These are phyloP conservation scores for Drosophila birchii DNA, from an alignment of 2,888 invertebrate species.

Conservation along the genomic window DNA sequence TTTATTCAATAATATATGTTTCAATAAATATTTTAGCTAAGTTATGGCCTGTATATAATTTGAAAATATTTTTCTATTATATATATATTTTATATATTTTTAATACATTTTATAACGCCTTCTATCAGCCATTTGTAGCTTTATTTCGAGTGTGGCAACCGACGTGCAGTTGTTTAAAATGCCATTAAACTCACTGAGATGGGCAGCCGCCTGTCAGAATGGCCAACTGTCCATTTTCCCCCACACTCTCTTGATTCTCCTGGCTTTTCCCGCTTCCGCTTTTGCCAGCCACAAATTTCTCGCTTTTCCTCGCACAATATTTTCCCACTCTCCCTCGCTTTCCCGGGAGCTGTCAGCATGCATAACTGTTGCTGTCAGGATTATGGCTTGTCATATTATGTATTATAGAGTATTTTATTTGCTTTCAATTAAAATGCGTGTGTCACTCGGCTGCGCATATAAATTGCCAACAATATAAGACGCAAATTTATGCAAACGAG, in stretches of 20 bases:
- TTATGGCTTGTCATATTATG: conserved; percentile 77
- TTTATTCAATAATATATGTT: neutral
- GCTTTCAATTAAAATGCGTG: conserved; percentile 79
- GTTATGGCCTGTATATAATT: neutral
- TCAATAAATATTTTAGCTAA: neutral
- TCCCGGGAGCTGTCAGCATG: conserved; percentile 63
- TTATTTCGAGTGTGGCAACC: conserved; percentile 1
- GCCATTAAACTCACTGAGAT: conserved; percentile 65
- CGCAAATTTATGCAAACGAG: conserved; percentile 72
- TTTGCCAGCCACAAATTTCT: conserved; percentile 9
- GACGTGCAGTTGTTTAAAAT: conserved; percentile 72
- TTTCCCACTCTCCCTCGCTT: neutral
- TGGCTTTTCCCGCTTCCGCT: conserved; percentile 4
- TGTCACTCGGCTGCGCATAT: conserved; percentile 68
- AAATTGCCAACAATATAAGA: conserved; percentile 72
- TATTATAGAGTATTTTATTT: conserved; percentile 77
- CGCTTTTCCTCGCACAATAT: conserved; percentile 10
- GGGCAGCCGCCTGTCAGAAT: conserved; percentile 63
- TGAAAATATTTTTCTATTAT: neutral
- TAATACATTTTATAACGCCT: neutral
- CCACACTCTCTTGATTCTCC: neutral
- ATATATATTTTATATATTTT: neutral
- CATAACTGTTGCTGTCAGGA: conserved; percentile 78
- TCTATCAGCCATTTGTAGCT: no score
- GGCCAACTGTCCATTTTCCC: conserved; percentile 51